Evolutionary conservation across 2,888 invertebrate species (phyloP), one percentile per base, ranked within the genome.

Genomic region (Polietes domitor): DNA sequence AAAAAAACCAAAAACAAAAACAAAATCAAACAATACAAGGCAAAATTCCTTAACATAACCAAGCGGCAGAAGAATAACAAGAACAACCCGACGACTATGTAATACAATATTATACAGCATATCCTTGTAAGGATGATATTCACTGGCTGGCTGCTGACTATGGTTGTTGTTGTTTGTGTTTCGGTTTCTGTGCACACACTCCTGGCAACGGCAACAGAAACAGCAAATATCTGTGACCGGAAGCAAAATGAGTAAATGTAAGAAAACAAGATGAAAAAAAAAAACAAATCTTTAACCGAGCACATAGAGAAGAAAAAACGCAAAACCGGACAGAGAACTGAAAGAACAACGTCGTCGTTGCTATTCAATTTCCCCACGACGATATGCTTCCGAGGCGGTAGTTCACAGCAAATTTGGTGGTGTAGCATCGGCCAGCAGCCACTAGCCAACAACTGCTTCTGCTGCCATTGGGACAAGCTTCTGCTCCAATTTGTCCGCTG

Each of bases 401-500:
- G 83, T 63, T 80, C 77, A 53, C 19, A 77, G 74, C 43, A 74
- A 83, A 74, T 77, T 41, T 55, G 50, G 77, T 77, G 17, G 63
- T 74, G 63, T 77, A 73, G 74, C 74, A 72, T 37, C 41, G 19
- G 63, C 61, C 32, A 61, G 10, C 37, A 37, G 12, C 37, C 37
- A 37, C 9, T 12, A 37, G 37, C 37, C 32, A 24, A 12, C 32
- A 61, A 41, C 4, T 32, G 63, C 17, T 12, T n/a, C 32, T 17
- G 37, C 37, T 7, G 65, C 19, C 3, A 74, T 73, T 43, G 65
- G 77, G 63, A 28, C 24, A 26, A 24, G 15, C 43, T 83, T 80
- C 80, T 83, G 83, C 80, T 83, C 77, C 80, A 83, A 83, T 83
- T 83, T 83, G 77, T 83, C 74, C 80, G 72, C 63, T 83, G 76